Base-by-base conservation (phyloP, 1,140 invertebrate genomes). In the Pseudomyrmex cubaensis region DNA sequence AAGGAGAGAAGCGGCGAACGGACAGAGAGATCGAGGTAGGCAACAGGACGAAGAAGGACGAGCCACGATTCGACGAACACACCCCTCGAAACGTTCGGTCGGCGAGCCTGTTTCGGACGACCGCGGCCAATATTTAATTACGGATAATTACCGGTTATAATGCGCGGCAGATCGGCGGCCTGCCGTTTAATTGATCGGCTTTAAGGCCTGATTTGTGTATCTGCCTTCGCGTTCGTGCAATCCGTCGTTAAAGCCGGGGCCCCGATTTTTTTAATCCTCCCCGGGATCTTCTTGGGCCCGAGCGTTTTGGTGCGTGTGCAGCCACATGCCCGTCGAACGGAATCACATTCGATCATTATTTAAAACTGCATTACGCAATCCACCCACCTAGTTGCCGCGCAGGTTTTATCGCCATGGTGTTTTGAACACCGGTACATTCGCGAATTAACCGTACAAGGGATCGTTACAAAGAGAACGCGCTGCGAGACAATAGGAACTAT, bases 171-270 rank as follows among this genome's bases (percentile, higher is more conserved):
- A 92, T 92, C 89, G 89, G 89, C 88, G 91, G 90, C 91, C 90
- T 91, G 91, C 90, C 89, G 91, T 91, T 92, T 91, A 92, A 91
- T 91, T 91, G 92, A 92, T 92, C 90, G 89, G 89, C 89, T 92
- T 91, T 90, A 89, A 75, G 84, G 90, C 66, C 90, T 92, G 92
- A 92, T 92, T 92, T 92, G 91, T 92, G 91, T 91, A 90, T 92
- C 91, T 88, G 87, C 78, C 76, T 67, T 77, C 75, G 59, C 57
- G 86, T 88, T 89, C 87, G 78, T 85, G 82, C 86, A 84, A 89
- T 90, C 85, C 82, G 86, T 87, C 75, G 85, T 83, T 87, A 82
- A 83, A 80, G 85, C 62, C 46, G 72, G 54, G 46, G 44, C 75
- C 35, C 5, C 76, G 62, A 90, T 89, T 87, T 87, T 35, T 35